phyloP scores from a whole-genome alignment of 2,797 vertebrate species.

The Steatocranus sp. region DNA sequence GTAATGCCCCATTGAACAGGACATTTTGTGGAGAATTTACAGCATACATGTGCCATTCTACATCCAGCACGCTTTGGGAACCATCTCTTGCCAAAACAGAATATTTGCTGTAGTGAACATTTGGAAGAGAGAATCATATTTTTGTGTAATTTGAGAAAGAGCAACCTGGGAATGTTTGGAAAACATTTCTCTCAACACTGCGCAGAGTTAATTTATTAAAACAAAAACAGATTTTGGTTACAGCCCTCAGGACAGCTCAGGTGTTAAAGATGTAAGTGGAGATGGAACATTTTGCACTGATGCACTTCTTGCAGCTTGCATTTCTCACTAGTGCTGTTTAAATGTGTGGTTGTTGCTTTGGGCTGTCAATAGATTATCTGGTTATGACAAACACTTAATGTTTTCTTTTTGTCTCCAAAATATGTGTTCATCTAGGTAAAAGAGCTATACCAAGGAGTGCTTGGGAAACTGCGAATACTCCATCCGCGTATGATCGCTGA shows the following conservation, averaged over 20 bases:
- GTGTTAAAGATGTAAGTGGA: conserved; percentile 40
- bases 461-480: conserved; percentile 71
- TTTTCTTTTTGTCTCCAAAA: background rate
- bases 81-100: background rate
- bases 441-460: conserved; percentile 74
- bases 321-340: background rate
- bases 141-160: background rate
- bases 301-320: background rate
- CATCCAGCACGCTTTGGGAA: background rate
- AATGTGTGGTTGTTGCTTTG: background rate
- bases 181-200: too few species aligned
- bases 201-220: background rate
- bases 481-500: conserved; percentile 38
- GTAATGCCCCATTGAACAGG: background rate
- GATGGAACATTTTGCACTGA: background rate
- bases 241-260: conserved; percentile 32
- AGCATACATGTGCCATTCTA: background rate
- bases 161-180: background rate
- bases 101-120: background rate
- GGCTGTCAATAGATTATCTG: background rate
- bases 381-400: background rate
- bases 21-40: background rate
- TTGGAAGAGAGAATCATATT: background rate
- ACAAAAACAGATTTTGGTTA: conserved; percentile 27
- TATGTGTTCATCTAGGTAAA: conserved; percentile 75